A percentile compares a stretch with the other conserved stretches of the same genome.
These are phyloP conservation scores for Beaufortia kweichowensis DNA, from an alignment of 2,113 vertebrate species.

Conservation along the genomic window DNA sequence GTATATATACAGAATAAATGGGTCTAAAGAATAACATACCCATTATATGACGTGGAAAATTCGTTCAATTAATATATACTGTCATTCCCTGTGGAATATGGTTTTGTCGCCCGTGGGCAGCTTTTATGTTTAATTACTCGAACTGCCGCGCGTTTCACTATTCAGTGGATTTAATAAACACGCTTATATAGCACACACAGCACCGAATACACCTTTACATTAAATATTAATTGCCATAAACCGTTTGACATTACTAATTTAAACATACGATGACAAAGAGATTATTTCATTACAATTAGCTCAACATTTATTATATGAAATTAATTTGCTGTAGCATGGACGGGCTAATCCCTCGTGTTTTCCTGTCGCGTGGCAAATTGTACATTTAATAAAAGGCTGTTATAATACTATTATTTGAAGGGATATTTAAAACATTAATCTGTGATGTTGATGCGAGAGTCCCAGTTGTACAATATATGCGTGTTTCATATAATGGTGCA, in stretches of 20 bases:
- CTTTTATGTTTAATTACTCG: constrained; percentile 88
- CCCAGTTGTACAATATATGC: neutral
- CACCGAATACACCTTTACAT: constrained; percentile 63
- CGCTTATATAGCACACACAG: constrained; percentile 30
- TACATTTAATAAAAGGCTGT: neutral
- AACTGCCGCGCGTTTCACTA: constrained; percentile 82
- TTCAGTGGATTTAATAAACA: constrained; percentile 81
- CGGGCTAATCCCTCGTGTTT: constrained; percentile 15
- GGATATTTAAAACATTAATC: neutral
- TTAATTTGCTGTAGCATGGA: constrained; percentile 39
- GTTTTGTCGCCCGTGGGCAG: constrained; percentile 69
- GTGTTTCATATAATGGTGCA: neutral
- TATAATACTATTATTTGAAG: neutral
- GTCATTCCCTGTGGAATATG: neutral
- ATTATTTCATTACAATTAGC: constrained; percentile 76
- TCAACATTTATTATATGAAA: constrained; percentile 77
- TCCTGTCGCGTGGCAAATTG: neutral
- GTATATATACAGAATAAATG: too few relatives aligned
- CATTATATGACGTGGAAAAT: neutral
- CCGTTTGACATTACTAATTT: constrained; percentile 90
- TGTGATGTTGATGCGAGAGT: neutral
- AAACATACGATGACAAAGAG: constrained; percentile 80
- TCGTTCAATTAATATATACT: constrained; percentile 2
- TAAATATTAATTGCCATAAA: constrained; percentile 91
- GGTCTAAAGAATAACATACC: neutral